Conservation (phyloP, 2,888 invertebrate species). For the Amitus sp. region DNA sequence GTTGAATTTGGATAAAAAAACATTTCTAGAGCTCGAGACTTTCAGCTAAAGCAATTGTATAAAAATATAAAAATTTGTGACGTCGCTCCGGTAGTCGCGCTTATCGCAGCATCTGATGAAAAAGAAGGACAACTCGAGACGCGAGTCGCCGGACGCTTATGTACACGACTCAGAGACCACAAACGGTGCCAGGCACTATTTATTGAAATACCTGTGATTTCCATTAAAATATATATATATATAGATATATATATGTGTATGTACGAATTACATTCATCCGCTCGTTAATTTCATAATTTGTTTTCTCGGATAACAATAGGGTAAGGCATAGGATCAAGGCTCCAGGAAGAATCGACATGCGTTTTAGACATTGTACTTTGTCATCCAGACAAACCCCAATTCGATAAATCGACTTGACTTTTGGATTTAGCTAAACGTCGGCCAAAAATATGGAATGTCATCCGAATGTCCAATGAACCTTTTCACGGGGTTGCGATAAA, state of each 20-base stretch:
- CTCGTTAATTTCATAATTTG: slow-evolving; percentile 36
- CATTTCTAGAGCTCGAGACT: no score
- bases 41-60: background rate
- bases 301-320: slow-evolving; percentile 50
- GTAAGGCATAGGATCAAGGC: slow-evolving; percentile 57
- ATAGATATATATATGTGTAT: slow-evolving; percentile 45
- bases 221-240: slow-evolving; percentile 52
- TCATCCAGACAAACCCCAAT: slow-evolving; percentile 21
- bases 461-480: slow-evolving; percentile 27
- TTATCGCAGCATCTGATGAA: slow-evolving; percentile 1
- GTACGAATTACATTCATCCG: slow-evolving; percentile 39
- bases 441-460: slow-evolving; percentile 18
- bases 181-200: slow-evolving; percentile 66
- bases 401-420: slow-evolving; percentile 13
- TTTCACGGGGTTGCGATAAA: background rate
- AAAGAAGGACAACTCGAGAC: slow-evolving; percentile 4
- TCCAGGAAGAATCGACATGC: slow-evolving; percentile 45
- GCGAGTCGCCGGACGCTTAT: slow-evolving; percentile 28
- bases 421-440: background rate
- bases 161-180: slow-evolving; percentile 61
- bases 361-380: slow-evolving; percentile 40
- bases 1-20: background rate
- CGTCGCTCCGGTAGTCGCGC: slow-evolving; percentile 6
- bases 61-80: slow-evolving; percentile 4
- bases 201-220: slow-evolving; percentile 63